Evolutionary conservation across 2,113 vertebrate species (phyloP).

Genomic region (Trematocara variabile): DNA sequence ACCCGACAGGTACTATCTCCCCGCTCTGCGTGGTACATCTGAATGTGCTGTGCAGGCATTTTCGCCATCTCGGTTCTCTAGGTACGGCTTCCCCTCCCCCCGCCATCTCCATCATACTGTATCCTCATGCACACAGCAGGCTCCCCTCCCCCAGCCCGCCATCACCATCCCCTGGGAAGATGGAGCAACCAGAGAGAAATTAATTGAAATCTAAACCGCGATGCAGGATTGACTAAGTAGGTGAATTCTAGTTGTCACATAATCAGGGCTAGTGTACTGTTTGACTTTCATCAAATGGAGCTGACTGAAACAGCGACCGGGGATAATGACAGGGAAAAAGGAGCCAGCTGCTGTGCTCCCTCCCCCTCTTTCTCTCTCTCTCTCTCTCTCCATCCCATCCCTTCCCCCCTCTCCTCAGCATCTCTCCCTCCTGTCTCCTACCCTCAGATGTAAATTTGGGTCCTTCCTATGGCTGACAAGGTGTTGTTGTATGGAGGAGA

Average conservation of each 20-base stretch:
- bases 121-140: slow-evolving; percentile 47
- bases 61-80: slow-evolving; percentile 41
- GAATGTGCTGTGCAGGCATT: slow-evolving; percentile 66
- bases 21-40: slow-evolving; percentile 24
- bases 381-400: background rate
- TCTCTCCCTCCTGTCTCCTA: slow-evolving; percentile 46
- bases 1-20: slow-evolving; percentile 17
- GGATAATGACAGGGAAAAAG: slow-evolving; percentile 72
- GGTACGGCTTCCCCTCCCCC: slow-evolving; percentile 54
- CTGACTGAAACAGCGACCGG: slow-evolving; percentile 55
- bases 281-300: slow-evolving; percentile 73
- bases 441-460: slow-evolving; percentile 26
- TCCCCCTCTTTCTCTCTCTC: background rate
- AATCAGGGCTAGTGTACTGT: slow-evolving; percentile 69
- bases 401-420: slow-evolving; percentile 46
- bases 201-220: slow-evolving; percentile 72
- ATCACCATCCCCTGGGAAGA: slow-evolving; percentile 45
- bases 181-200: slow-evolving; percentile 65
- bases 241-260: slow-evolving; percentile 75
- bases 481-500: background rate
- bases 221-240: slow-evolving; percentile 72
- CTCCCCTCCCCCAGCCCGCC: slow-evolving; percentile 34
- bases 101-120: slow-evolving; percentile 54
- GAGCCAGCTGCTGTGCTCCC: slow-evolving; percentile 67
- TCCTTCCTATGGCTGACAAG: slow-evolving; percentile 1